phyloP scores from a whole-genome alignment of 2,113 vertebrate genomes.

The Mugil cephalus region DNA sequence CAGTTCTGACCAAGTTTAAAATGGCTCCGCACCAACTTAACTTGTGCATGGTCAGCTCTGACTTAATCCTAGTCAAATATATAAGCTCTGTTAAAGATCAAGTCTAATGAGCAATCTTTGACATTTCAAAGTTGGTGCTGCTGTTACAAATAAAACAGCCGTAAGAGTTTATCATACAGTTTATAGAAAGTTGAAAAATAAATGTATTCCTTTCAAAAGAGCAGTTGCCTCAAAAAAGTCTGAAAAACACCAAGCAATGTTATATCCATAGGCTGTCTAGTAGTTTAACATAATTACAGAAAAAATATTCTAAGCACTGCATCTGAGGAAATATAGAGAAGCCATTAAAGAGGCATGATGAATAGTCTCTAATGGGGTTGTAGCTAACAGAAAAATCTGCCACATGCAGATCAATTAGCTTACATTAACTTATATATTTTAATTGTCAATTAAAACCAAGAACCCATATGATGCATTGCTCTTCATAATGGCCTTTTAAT shows the following conservation, averaged over 20 bases:
- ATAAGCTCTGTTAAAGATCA: neutral
- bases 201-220: neutral
- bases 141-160: neutral
- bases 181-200: slow-evolving; percentile 1
- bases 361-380: slow-evolving; percentile 71
- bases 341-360: slow-evolving; percentile 71
- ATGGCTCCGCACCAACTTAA: slow-evolving; percentile 30
- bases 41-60: slow-evolving; percentile 16
- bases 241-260: neutral
- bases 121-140: neutral
- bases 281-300: slow-evolving; percentile 46
- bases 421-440: slow-evolving; percentile 81
- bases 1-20: slow-evolving; percentile 40
- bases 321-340: slow-evolving; percentile 47
- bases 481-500: slow-evolving; percentile 83
- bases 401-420: slow-evolving; percentile 78
- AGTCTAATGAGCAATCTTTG: neutral
- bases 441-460: slow-evolving; percentile 81
- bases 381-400: slow-evolving; percentile 68
- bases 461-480: slow-evolving; percentile 80
- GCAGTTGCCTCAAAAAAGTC: neutral
- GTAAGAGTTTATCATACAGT: neutral
- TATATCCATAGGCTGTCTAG: slow-evolving; percentile 3
- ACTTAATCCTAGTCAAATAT: neutral
- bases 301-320: slow-evolving; percentile 51